phyloP scores from a whole-genome alignment of 2,113 vertebrate genomes.

The Galbula dea region DNA sequence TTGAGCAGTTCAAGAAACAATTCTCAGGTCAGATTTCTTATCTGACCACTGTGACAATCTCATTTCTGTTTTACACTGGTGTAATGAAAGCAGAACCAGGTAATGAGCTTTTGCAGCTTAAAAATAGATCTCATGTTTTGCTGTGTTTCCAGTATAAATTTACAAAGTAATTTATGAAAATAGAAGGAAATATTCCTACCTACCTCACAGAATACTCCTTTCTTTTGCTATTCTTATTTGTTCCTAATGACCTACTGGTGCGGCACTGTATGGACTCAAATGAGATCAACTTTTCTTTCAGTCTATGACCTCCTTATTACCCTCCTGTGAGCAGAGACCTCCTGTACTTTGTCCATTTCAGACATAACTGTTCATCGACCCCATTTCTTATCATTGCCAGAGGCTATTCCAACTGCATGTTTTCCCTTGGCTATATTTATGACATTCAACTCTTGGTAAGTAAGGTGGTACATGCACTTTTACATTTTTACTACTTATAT shows the following conservation, averaged over 20 bases:
- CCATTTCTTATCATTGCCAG: neutral
- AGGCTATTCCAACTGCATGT: neutral
- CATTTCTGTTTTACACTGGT: neutral
- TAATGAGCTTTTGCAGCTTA: neutral
- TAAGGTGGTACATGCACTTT: neutral
- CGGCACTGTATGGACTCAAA: neutral
- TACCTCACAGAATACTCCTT: neutral
- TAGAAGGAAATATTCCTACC: neutral
- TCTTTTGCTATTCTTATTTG: neutral
- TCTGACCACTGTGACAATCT: neutral
- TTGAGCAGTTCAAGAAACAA: neutral
- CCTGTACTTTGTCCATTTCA: neutral
- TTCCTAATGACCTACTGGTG: neutral
- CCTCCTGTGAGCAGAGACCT: neutral
- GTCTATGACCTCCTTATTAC: neutral
- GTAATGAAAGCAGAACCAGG: neutral
- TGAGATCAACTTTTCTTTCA: neutral
- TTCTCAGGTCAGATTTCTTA: neutral
- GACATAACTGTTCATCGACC: neutral
- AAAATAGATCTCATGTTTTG: neutral
- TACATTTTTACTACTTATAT: neutral
- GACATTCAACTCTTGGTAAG: neutral
- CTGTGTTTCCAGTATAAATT: neutral
- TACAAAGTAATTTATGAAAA: neutral
- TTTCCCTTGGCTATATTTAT: neutral